Evolutionary conservation across 1,140 invertebrate species (phyloP), one percentile per base, ranked within the genome.

Genomic region (Penaeus vannamei): DNA sequence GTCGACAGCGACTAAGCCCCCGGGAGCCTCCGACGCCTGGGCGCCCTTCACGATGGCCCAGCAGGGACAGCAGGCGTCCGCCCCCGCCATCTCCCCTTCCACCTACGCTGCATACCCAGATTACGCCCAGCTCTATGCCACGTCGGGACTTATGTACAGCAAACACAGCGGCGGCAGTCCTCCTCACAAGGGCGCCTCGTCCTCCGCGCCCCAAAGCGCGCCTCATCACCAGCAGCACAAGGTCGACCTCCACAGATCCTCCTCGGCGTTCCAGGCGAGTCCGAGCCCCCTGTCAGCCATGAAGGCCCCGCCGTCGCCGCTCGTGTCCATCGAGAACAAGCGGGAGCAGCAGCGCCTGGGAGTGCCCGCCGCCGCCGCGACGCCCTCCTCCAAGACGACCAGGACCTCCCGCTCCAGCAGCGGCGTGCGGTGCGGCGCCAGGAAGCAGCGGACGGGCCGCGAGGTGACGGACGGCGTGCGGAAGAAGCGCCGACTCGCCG

Each of bases 401-500:
- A 84, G 62, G 23, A n/a, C 29, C 8, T 26, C 23, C 22, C 81
- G 81, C 60, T 26, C 53, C n/a, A 84, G 60, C 81, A 84, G 81
- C 53, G 62, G 60, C 81, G 62, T 53, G 29, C 81, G 81, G 14
- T 61, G 81, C 60, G 60, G 26, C n/a, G 76, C 46, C 60, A 53
- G 81, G 46, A 84, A 84, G 59, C 59, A 59, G 53, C 22, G 89
- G 85, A 66, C 85, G 42, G 64, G 79, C 59, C 59, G 89, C 20
- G 77, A 90, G n/a, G 89, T 92, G 22, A 86, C 92, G 2, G 91
- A 91, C 19, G 85, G 91, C 1, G 95, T 98, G 17, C 95, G 97
- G 92, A 95, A 95, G 90, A 96, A 97, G 92, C 94, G 98, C 53
- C 94, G 98, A 72, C 92, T 98, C 26, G 98, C 98, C 0, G 98